A percentile compares a stretch with the other conserved stretches of the same genome.
These are phyloP conservation scores for Ivindomyrus marchei DNA, from an alignment of 2,113 vertebrate species.

Conservation along the genomic window DNA sequence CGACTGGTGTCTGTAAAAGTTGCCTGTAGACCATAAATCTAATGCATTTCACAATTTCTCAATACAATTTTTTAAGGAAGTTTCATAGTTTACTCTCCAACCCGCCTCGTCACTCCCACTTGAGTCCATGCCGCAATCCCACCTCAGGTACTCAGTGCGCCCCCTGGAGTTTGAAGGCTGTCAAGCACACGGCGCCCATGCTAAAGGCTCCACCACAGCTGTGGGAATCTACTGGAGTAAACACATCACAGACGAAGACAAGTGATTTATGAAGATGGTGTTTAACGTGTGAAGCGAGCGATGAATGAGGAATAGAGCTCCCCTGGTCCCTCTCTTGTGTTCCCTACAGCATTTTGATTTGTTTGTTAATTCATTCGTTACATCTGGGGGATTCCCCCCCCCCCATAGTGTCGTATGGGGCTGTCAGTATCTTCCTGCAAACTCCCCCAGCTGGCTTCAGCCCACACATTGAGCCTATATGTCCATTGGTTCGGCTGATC, in stretches of 20 bases:
- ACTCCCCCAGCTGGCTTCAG: neutral
- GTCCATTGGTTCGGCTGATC: neutral
- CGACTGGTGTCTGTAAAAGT: neutral
- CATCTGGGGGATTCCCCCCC: conserved; percentile 41
- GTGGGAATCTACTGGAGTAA: neutral
- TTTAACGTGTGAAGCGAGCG: conserved; percentile 48
- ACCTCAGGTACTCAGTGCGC: neutral
- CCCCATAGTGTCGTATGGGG: conserved; percentile 45
- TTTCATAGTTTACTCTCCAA: neutral
- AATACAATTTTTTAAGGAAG: no score
- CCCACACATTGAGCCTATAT: neutral
- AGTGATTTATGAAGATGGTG: conserved; percentile 32
- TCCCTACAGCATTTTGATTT: conserved; percentile 56
- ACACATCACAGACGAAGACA: conserved; percentile 7
- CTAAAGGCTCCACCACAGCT: neutral
- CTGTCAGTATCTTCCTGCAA: conserved; percentile 40
- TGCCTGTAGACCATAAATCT: neutral
- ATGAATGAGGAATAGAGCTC: conserved; percentile 43
- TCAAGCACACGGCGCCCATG: neutral
- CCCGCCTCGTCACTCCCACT: neutral
- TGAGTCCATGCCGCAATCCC: neutral
- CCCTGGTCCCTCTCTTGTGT: conserved; percentile 37
- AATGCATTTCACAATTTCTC: no score
- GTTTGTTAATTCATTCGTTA: conserved; percentile 56
- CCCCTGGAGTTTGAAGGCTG: neutral